Conservation (phyloP, 2,797 vertebrate genomes). For the Pipistrellus pipistrellus region DNA sequence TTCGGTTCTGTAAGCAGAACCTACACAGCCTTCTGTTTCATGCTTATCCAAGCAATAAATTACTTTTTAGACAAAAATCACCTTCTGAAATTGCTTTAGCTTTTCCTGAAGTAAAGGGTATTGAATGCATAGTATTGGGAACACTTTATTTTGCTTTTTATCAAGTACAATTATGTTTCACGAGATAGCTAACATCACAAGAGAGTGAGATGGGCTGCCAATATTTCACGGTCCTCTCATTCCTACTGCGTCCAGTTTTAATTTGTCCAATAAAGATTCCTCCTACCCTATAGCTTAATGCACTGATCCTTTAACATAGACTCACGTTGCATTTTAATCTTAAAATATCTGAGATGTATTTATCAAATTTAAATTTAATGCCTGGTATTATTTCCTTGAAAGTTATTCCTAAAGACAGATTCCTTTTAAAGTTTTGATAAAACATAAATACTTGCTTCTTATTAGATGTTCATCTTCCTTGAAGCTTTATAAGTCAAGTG, state of each 20-base stretch:
- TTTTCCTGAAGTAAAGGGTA: conserved; percentile 65
- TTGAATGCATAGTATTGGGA: conserved; percentile 44
- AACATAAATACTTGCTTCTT: conserved; percentile 41
- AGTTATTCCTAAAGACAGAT: conserved; percentile 55
- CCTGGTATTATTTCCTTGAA: conserved; percentile 25
- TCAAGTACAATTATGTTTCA: conserved; percentile 71
- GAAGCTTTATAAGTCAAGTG: conserved; percentile 55
- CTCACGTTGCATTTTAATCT: conserved; percentile 44
- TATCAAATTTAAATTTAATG: neutral
- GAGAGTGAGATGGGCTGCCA: conserved; percentile 60
- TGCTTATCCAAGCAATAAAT: conserved; percentile 80
- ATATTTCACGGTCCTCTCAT: conserved; percentile 30
- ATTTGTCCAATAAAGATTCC: conserved; percentile 54
- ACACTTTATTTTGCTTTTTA: conserved; percentile 44
- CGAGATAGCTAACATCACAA: conserved; percentile 47
- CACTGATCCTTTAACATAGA: neutral
- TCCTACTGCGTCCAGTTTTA: conserved; percentile 58
- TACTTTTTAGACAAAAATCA: conserved; percentile 76
- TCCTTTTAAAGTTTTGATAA: conserved; percentile 6
- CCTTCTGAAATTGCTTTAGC: conserved; percentile 71
- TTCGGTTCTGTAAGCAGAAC: neutral
- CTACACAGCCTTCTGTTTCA: conserved; percentile 53
- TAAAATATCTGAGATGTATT: conserved; percentile 35
- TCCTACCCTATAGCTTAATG: neutral
- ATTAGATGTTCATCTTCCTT: conserved; percentile 51